phyloP scores from a whole-genome alignment of 2,113 vertebrate genomes.

The Otocyon megalotis region DNA sequence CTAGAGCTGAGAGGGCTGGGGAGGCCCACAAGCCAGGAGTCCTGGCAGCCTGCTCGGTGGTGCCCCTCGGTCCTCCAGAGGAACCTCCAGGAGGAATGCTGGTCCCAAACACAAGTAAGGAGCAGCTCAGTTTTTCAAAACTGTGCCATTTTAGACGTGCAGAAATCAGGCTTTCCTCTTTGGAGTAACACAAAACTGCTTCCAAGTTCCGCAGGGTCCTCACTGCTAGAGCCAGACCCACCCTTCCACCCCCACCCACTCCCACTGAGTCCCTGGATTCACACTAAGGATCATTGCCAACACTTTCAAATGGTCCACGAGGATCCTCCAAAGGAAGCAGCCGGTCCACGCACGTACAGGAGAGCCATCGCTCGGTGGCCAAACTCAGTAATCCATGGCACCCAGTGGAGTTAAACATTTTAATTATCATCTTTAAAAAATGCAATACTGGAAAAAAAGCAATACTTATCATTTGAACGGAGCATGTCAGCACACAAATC shows the following conservation, averaged over 20 bases:
- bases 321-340: slow-evolving; percentile 24
- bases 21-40: slow-evolving; percentile 66
- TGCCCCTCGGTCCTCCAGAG: slow-evolving; percentile 77
- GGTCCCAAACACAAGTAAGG: slow-evolving; percentile 65
- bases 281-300: background rate
- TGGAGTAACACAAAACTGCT: slow-evolving; percentile 71
- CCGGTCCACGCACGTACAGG: background rate
- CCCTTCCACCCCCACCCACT: rapidly evolving
- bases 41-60: slow-evolving; percentile 55
- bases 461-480: slow-evolving; percentile 49
- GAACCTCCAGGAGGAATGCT: slow-evolving; percentile 68
- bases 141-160: slow-evolving; percentile 76
- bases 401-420: background rate
- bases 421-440: slow-evolving; percentile 57
- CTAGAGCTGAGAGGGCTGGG: slow-evolving; percentile 59
- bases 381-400: background rate
- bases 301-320: rapidly evolving
- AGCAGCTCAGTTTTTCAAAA: slow-evolving; percentile 77
- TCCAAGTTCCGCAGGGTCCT: slow-evolving; percentile 70
- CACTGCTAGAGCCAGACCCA: background rate
- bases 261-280: rapidly evolving
- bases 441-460: background rate
- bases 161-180: slow-evolving; percentile 73
- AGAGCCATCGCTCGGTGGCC: background rate
- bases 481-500: slow-evolving; percentile 74